Evolutionary conservation across 2,797 vertebrate genomes (phyloP).

Genomic region (Catharus ustulatus): DNA sequence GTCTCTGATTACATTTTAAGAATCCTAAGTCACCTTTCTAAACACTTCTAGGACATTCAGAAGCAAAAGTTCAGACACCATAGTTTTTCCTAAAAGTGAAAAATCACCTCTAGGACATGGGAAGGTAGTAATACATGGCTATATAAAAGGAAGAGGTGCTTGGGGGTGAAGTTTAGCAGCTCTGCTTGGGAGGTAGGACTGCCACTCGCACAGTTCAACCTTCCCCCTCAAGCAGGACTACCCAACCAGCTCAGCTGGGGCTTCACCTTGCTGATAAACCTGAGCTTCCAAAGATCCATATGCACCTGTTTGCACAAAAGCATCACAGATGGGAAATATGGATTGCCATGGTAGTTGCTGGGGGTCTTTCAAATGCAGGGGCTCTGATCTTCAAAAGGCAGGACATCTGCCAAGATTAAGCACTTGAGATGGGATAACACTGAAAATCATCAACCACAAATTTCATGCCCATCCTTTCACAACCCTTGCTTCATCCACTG

Average conservation of each 20-base stretch:
- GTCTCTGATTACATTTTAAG: not conserved
- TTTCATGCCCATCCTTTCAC: not conserved
- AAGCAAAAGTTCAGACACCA: not conserved
- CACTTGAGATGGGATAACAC: not conserved
- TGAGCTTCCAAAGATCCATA: not conserved
- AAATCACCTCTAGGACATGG: not conserved
- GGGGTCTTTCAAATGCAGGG: not conserved
- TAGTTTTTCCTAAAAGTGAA: not conserved
- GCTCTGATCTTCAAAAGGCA: not conserved
- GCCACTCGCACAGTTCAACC: not conserved
- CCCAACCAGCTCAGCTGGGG: not conserved
- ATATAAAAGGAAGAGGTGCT: not conserved
- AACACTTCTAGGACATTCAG: not conserved
- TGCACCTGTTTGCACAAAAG: not conserved
- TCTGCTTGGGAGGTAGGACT: not conserved
- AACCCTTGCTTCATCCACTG: not conserved
- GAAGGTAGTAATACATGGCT: not conserved
- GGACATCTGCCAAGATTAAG: not conserved
- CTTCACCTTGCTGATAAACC: not conserved
- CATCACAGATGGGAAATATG: not conserved
- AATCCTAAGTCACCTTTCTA: not conserved
- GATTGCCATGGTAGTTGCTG: not conserved
- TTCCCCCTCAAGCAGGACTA: not conserved
- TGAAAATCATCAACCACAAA: not conserved
- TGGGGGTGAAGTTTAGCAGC: not conserved